A percentile compares a stretch with the other conserved stretches of the same genome.
phyloP scores from a whole-genome alignment of 64 coral and sea anemone genomes.

The Dendronephthya gigantea region DNA sequence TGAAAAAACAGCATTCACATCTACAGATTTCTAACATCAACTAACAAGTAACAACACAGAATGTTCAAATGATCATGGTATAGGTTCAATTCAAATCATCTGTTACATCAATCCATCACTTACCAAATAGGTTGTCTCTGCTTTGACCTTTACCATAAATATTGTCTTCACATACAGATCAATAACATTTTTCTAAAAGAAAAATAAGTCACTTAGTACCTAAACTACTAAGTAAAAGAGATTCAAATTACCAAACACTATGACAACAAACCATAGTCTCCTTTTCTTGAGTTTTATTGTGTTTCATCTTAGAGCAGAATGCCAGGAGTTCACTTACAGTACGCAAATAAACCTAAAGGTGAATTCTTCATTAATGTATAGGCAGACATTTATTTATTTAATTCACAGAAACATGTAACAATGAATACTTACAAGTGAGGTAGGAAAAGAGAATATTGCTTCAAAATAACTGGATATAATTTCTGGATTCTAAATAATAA shows the following conservation, averaged over 20 bases:
- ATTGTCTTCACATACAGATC: constrained; percentile 75
- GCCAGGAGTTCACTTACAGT: neutral
- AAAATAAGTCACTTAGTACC: neutral
- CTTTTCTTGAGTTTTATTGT: neutral
- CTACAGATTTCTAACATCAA: too few relatives aligned
- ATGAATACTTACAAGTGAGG: constrained; percentile 32
- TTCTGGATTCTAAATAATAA: constrained; percentile 39
- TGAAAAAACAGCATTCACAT: too few relatives aligned
- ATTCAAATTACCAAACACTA: neutral
- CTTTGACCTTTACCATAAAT: constrained; percentile 54
- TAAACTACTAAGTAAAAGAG: neutral
- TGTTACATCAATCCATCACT: too few relatives aligned
- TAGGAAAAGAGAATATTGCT: constrained; percentile 30
- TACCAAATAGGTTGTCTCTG: constrained; percentile 47
- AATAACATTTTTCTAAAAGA: constrained; percentile 59
- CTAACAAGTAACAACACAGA: too few relatives aligned
- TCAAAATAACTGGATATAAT: constrained; percentile 51
- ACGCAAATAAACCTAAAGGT: neutral
- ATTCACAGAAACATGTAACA: neutral
- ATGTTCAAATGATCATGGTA: too few relatives aligned
- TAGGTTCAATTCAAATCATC: too few relatives aligned
- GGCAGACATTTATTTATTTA: neutral
- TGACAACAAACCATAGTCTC: neutral
- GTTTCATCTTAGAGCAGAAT: neutral
- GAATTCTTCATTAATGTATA: neutral